Evolutionary conservation across 2,888 invertebrate species (phyloP).

Genomic region (Cheilosia vernalis): DNA sequence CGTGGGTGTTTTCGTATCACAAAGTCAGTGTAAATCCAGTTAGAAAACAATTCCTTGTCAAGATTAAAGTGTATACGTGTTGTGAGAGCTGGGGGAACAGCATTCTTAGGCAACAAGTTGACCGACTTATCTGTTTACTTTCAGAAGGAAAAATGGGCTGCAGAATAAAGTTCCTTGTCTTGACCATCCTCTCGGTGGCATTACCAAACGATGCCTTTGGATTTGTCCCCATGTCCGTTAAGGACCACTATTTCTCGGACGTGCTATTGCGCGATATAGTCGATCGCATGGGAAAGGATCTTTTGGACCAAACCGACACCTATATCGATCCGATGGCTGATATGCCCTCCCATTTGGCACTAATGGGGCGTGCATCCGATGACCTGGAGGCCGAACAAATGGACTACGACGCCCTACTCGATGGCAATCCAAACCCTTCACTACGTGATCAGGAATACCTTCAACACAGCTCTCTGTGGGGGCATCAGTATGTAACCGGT

Average conservation of each 20-base stretch:
- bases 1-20: not conserved
- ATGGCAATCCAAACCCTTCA: conserved; percentile 89
- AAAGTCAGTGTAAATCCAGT: not conserved
- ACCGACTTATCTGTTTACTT: not conserved
- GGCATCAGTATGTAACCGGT: conserved; percentile 90
- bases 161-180: conserved; percentile 22
- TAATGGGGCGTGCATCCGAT: conserved; percentile 85
- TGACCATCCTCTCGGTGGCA: conserved; percentile 42
- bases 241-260: conserved; percentile 88
- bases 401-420: conserved; percentile 90
- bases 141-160: conserved; percentile 51
- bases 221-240: conserved; percentile 71
- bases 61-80: too few species aligned
- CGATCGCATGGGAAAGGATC: conserved; percentile 90
- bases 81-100: too few species aligned
- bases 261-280: conserved; percentile 90
- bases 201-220: conserved; percentile 45
- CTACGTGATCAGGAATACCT: conserved; percentile 94
- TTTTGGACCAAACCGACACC: conserved; percentile 86
- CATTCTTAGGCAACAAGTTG: too few species aligned
- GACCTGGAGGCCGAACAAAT: conserved; percentile 86
- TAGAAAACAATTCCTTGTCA: not conserved
- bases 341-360: conserved; percentile 80
- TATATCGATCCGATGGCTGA: conserved; percentile 82
- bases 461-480: conserved; percentile 91